phyloP scores from a whole-genome alignment of 2,797 vertebrate species.

The Leptodactylus fallax region DNA sequence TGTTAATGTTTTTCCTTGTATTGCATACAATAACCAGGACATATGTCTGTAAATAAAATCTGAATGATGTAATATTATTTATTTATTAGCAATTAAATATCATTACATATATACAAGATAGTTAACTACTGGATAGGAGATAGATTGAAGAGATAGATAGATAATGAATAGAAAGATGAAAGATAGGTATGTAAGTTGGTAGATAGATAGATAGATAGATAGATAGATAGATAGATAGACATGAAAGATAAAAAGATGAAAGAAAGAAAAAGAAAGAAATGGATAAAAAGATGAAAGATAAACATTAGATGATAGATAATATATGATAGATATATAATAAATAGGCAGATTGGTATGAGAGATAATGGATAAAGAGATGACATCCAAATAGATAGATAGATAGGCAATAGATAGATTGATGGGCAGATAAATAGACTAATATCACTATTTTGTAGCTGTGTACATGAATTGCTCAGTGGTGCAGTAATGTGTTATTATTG shows the following conservation, averaged over 20 bases:
- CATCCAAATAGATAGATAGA: no score
- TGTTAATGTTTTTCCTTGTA: no score
- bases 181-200: not conserved
- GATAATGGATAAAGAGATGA: no score
- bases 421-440: not conserved
- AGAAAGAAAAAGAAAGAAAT: not conserved
- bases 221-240: constrained; percentile 30
- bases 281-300: not conserved
- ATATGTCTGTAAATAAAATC: no score
- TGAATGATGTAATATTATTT: no score
- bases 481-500: not conserved
- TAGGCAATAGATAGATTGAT: no score
- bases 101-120: no score
- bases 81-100: no score
- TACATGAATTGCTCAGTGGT: not conserved
- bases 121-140: not conserved
- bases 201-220: constrained; percentile 65
- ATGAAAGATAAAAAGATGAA: not conserved
- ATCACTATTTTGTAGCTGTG: no score
- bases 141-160: not conserved
- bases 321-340: not conserved
- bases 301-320: no score
- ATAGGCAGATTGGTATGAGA: not conserved
- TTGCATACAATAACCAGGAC: no score
- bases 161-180: not conserved